Base-by-base conservation (phyloP, 2,113 vertebrate species). In the Oriolus oriolus region DNA sequence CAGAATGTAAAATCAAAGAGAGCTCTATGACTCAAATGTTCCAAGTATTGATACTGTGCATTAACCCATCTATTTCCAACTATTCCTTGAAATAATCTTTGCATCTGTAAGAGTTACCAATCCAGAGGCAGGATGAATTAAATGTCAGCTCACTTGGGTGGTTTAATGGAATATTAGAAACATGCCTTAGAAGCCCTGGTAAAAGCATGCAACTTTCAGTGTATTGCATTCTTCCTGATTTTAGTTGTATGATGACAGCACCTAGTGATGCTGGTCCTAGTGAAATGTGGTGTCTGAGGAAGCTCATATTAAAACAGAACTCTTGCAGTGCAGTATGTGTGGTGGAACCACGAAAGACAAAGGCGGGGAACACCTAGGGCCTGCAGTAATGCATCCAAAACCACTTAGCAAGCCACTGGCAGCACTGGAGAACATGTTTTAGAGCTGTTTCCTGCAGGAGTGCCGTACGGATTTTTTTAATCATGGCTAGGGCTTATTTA, bases 391-490 rank as follows among this genome's bases (percentile, higher is more conserved):
- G 60, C 16, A 11, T n/a, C 17, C 8, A 45, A 68, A 81, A 11
- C 26, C 11, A 9, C 30, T 42, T 16, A 31, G 35, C 20, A 42
- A 64, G 28, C 7, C 35, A 20, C 26, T 54, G 64, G 44, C 45
- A 69, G 42, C 28, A 6, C 39, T 47, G 39, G 41, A 68, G 39
- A 49, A 44, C 1, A 19, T 13, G 5, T 68, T 50, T 50, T 39
- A 76, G 24, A 57, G 39, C 8, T 27, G 9, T 44, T 80, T 73
- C 39, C 44, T 84, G 22, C 41, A 54, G 47, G 22, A 73, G 6
- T 45, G 44, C 15, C 9, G 2, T 26, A 13, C 12, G 10, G 7
- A 4, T 12, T 47, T 49, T 56, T 28, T 0, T 1, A 24, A 17
- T 35, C 22, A 37, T n/a, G 26, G 16, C 22, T 69, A 45, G 41